These are phyloP conservation scores for Carollia perspicillata DNA, from an alignment of 2,113 vertebrate species.

Conservation along the genomic window DNA sequence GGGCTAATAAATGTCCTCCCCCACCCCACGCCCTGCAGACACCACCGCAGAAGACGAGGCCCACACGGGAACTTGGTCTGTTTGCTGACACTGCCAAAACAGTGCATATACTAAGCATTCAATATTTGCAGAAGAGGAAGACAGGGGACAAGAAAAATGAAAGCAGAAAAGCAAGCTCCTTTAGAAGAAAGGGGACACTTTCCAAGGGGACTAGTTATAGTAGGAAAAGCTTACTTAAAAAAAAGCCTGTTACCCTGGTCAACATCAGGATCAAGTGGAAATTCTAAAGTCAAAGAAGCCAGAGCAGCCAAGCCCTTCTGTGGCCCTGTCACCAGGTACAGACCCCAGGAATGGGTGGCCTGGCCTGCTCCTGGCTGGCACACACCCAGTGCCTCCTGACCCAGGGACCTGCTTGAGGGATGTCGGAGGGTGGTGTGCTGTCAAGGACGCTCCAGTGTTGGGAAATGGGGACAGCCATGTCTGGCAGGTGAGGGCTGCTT, in stretches of 20 bases:
- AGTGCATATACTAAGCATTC: not conserved
- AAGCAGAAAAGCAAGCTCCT: not conserved
- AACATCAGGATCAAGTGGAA: not conserved
- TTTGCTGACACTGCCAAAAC: not conserved
- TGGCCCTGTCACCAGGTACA: not conserved
- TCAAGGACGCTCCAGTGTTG: not conserved
- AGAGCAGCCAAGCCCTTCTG: not conserved
- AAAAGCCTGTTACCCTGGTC: not conserved
- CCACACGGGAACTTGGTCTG: not conserved
- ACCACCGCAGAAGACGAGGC: not conserved
- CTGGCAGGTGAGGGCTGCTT: not conserved
- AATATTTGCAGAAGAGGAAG: not conserved
- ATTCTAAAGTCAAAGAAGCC: not conserved
- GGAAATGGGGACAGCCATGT: fast-evolving
- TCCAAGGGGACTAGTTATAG: not conserved
- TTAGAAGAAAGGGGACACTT: not conserved
- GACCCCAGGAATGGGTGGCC: fast-evolving
- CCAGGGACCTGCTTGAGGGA: no score
- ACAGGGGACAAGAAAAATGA: not conserved
- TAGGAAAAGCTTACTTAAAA: not conserved
- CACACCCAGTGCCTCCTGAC: fast-evolving
- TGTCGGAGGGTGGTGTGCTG: no score
- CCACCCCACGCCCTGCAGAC: not conserved
- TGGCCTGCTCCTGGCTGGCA: not conserved
- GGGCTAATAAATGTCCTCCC: not conserved